Evolutionary conservation across 2,113 vertebrate genomes (phyloP).

Genomic region (Calonectris borealis): DNA sequence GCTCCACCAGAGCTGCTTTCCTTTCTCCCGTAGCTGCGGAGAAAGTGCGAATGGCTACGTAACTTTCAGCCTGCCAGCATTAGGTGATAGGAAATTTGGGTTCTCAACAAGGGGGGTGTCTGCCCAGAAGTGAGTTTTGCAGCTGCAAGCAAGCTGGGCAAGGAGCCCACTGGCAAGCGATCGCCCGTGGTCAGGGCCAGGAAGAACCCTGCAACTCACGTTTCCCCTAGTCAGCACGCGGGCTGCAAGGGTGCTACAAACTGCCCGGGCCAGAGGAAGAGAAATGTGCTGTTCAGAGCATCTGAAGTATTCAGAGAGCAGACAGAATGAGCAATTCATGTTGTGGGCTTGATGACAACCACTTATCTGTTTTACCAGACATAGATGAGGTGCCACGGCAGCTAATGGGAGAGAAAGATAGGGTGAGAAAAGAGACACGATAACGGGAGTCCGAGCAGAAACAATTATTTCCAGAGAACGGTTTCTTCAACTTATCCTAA

Average conservation of each 20-base stretch:
- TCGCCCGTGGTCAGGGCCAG: not conserved
- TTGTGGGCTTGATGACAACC: not conserved
- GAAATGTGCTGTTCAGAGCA: not conserved
- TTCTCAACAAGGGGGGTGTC: not conserved
- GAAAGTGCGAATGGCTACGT: rapidly evolving
- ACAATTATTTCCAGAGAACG: not conserved
- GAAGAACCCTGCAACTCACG: not conserved
- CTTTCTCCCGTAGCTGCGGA: not conserved
- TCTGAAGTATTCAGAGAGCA: not conserved
- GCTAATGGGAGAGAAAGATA: slow-evolving; percentile 7
- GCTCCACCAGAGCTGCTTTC: not conserved
- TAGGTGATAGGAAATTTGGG: not conserved
- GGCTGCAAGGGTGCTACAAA: not conserved
- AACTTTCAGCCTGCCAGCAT: not conserved
- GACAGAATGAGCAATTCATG: not conserved
- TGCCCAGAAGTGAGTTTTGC: not conserved
- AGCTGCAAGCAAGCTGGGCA: not conserved
- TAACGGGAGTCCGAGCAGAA: not conserved
- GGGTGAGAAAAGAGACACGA: not conserved
- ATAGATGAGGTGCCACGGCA: not conserved
- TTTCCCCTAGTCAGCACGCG: not conserved
- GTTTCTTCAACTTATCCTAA: not conserved
- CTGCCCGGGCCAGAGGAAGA: not conserved
- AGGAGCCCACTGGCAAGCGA: not conserved
- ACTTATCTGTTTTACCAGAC: slow-evolving; percentile 13